Conservation (phyloP, 2,797 vertebrate genomes). For the Acropternis orthonyx region DNA sequence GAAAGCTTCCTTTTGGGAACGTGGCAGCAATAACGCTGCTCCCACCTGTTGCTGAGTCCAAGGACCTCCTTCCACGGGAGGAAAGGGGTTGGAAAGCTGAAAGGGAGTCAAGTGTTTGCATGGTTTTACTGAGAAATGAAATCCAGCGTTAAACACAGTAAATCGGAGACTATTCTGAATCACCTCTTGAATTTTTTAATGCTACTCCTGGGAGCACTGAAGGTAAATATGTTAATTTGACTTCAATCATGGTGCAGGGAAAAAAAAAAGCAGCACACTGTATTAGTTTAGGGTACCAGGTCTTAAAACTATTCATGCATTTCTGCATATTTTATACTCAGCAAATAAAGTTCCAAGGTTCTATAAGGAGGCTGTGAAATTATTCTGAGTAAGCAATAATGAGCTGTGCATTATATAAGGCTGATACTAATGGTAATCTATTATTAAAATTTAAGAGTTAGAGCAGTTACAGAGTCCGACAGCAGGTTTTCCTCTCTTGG, state of each 20-base stretch:
- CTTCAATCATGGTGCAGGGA: conserved; percentile 61
- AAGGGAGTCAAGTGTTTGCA: conserved; percentile 22
- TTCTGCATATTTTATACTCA: conserved; percentile 71
- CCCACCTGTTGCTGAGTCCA: conserved; percentile 36
- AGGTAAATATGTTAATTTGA: conserved; percentile 76
- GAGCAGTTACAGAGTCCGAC: background rate
- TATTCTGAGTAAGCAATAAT: conserved; percentile 69
- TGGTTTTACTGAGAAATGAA: conserved; percentile 48
- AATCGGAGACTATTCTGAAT: conserved; percentile 37
- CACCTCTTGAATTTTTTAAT: conserved; percentile 61
- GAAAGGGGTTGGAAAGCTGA: background rate
- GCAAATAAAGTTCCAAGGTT: conserved; percentile 71
- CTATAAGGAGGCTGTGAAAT: conserved; percentile 55
- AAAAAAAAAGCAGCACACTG: background rate
- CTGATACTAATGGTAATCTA: conserved; percentile 64
- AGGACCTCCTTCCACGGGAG: background rate
- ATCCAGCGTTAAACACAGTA: conserved; percentile 44
- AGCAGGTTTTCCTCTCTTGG: background rate
- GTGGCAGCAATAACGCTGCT: background rate
- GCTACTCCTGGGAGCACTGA: conserved; percentile 66
- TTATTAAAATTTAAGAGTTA: conserved; percentile 47
- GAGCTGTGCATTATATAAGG: conserved; percentile 65
- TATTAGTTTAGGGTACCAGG: conserved; percentile 62
- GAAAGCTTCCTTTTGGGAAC: conserved; percentile 30
- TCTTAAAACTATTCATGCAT: conserved; percentile 67